A percentile compares a stretch with the other conserved stretches of the same genome.
phyloP scores from a whole-genome alignment of 2,888 invertebrate genomes.

The Xanthorhoe spadicearia region DNA sequence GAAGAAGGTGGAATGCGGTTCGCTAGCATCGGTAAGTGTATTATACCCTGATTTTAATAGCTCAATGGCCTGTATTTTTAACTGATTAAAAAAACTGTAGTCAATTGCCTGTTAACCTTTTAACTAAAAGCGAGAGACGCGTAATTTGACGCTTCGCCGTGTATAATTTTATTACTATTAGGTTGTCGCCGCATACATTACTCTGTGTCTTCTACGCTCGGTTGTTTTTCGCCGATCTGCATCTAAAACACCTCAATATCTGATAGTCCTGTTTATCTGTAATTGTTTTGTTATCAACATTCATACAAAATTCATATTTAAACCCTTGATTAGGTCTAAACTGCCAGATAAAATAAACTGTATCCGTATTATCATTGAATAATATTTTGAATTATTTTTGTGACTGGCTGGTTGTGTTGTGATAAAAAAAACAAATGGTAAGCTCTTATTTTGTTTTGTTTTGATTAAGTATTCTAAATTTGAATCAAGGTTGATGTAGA shows the following conservation, averaged over 20 bases:
- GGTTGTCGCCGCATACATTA: slow-evolving; percentile 75
- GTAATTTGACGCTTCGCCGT: slow-evolving; percentile 83
- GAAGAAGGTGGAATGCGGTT: slow-evolving; percentile 81
- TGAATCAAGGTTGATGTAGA: background rate
- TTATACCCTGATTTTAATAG: slow-evolving; percentile 56
- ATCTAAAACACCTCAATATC: slow-evolving; percentile 54
- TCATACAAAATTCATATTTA: slow-evolving; percentile 72
- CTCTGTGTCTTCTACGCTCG: slow-evolving; percentile 31
- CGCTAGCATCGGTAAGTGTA: slow-evolving; percentile 80
- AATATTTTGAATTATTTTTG: slow-evolving; percentile 27
- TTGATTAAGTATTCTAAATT: slow-evolving; percentile 11
- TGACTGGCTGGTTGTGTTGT: slow-evolving; percentile 34
- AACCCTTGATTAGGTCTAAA: slow-evolving; percentile 80
- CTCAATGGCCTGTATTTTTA: slow-evolving; percentile 79
- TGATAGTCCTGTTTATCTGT: slow-evolving; percentile 74
- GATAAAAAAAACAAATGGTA: slow-evolving; percentile 26
- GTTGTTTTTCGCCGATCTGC: slow-evolving; percentile 60
- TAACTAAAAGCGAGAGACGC: slow-evolving; percentile 84
- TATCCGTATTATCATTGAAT: slow-evolving; percentile 27
- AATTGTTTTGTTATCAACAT: slow-evolving; percentile 79
- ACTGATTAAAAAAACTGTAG: slow-evolving; percentile 84
- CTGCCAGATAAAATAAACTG: slow-evolving; percentile 65
- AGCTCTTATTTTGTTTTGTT: slow-evolving; percentile 16
- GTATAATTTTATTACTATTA: slow-evolving; percentile 83
- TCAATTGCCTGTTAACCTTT: slow-evolving; percentile 86